A percentile compares a stretch with the other conserved stretches of the same genome.
These are phyloP conservation scores for Helicorthomorpha holstii DNA, from an alignment of 1,140 invertebrate genomes.

Conservation along the genomic window DNA sequence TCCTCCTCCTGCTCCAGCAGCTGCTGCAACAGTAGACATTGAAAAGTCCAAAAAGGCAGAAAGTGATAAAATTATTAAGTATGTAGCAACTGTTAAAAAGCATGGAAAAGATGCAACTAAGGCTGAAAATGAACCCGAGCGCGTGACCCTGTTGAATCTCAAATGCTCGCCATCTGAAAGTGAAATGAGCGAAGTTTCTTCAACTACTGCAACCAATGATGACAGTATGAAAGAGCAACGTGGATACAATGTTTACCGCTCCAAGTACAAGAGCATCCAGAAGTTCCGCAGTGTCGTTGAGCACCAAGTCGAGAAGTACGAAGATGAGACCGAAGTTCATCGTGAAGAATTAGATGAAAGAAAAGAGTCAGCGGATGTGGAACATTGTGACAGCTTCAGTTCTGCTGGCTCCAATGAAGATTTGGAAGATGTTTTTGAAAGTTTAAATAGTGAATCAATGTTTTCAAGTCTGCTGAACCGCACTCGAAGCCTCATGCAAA, in stretches of 20 bases:
- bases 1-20: neutral
- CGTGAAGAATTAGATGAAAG: neutral
- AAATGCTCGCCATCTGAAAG: neutral
- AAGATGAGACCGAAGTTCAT: neutral
- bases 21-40: neutral
- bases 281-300: neutral
- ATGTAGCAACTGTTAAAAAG: slow-evolving; percentile 7
- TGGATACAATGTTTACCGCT: slow-evolving; percentile 7
- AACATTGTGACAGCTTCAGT: slow-evolving; percentile 7
- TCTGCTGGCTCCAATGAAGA: slow-evolving; percentile 6
- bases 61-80: slow-evolving; percentile 10
- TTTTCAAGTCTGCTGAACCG: neutral
- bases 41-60: slow-evolving; percentile 12
- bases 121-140: slow-evolving; percentile 1
- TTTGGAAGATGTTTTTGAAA: slow-evolving; percentile 6
- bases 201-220: neutral
- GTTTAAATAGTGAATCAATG: neutral
- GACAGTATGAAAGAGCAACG: neutral
- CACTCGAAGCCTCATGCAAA: neutral
- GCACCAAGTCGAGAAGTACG: neutral
- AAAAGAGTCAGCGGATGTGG: neutral
- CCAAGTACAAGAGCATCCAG: slow-evolving; percentile 1
- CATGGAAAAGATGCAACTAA: neutral
- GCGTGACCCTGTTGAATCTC: neutral
- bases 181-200: neutral